A percentile compares a stretch with the other conserved stretches of the same genome.
Evolutionary conservation across 2,113 vertebrate species (phyloP).

Genomic region (Agelaius phoeniceus): DNA sequence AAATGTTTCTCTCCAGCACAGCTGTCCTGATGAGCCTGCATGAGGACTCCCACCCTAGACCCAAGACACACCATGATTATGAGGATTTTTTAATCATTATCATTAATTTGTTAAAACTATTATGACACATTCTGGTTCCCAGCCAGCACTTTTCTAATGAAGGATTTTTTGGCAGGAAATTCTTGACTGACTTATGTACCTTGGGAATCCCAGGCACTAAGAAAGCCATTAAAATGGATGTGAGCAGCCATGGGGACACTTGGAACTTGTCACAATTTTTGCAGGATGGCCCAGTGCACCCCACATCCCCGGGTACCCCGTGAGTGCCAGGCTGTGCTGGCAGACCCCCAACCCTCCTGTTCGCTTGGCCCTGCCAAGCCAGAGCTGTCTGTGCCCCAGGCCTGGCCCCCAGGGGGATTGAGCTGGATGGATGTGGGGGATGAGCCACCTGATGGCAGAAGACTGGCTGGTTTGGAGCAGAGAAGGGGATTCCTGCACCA

Average conservation of each 20-base stretch:
- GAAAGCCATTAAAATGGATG: neutral
- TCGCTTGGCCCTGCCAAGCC: too few relatives aligned
- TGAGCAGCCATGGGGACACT: neutral
- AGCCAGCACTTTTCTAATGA: neutral
- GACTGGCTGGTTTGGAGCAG: neutral
- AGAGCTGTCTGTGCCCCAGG: neutral
- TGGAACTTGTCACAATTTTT: neutral
- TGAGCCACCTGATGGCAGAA: neutral
- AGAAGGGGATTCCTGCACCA: neutral
- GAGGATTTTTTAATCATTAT: neutral
- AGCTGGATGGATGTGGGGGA: neutral
- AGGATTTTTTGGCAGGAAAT: constrained; percentile 14
- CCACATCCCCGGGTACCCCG: rapidly evolving
- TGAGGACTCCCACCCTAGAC: neutral
- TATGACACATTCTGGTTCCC: neutral
- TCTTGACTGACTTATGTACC: neutral
- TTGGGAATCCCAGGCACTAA: neutral
- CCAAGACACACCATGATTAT: neutral
- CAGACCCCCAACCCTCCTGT: neutral
- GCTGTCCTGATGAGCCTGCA: neutral
- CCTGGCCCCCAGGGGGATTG: neutral
- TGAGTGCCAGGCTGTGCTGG: neutral
- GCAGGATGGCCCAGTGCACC: neutral
- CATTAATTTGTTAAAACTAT: neutral
- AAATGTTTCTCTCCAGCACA: neutral